Percentiles rank a stretch among this genome's conserved stretches.
phyloP scores from a whole-genome alignment of 2,888 invertebrate species.

The Himalopsyche tibetana region DNA sequence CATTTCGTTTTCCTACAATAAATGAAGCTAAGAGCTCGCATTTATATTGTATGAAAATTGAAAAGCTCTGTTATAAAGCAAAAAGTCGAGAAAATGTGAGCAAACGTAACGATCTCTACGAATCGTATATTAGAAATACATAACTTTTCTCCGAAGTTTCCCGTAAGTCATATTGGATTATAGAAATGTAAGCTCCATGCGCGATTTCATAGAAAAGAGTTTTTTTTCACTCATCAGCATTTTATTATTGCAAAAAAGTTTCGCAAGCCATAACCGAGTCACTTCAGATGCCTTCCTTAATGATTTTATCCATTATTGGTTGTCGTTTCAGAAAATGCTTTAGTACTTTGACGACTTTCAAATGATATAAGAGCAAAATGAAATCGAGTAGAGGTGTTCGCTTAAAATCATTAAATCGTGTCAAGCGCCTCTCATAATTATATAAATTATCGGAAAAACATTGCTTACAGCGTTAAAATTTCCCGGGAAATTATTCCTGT shows the following conservation, averaged over 20 bases:
- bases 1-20: background rate
- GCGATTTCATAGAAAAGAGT: constrained; percentile 19
- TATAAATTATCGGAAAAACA: background rate
- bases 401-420: background rate
- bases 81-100: constrained; percentile 21
- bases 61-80: constrained; percentile 32
- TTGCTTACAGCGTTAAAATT: background rate
- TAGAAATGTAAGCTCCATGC: constrained; percentile 15
- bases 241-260: background rate
- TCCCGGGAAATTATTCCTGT: background rate
- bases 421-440: background rate
- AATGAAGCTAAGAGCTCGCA: background rate
- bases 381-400: constrained; percentile 18
- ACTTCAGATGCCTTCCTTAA: background rate
- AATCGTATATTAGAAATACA: constrained; percentile 26
- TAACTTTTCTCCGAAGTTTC: background rate
- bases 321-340: background rate
- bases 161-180: constrained; percentile 26
- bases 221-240: constrained; percentile 11
- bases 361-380: background rate
- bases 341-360: background rate
- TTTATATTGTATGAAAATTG: constrained; percentile 12
- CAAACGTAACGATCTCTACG: constrained; percentile 16
- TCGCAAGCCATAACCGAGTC: background rate
- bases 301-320: constrained; percentile 5